phyloP scores from a whole-genome alignment of 1,140 invertebrate genomes.

The Asobara japonica region DNA sequence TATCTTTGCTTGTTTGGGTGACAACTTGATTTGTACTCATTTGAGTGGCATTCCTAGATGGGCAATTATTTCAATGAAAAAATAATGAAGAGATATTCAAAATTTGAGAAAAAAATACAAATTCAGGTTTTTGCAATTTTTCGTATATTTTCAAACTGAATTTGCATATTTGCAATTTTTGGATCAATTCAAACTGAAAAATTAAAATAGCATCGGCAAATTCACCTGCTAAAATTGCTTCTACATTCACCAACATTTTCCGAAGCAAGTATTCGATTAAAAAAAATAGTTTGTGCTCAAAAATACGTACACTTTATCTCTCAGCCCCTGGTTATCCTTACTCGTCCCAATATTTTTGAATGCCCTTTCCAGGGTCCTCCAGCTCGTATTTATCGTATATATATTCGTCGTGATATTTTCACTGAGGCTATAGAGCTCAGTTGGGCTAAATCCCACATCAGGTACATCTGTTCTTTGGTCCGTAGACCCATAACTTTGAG shows the following conservation, averaged over 20 bases:
- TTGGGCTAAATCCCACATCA: conserved; percentile 76
- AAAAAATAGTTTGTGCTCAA: conserved; percentile 21
- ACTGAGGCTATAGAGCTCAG: conserved; percentile 78
- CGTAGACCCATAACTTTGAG: conserved; percentile 63
- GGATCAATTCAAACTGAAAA: too few relatives aligned
- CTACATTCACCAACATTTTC: too few relatives aligned
- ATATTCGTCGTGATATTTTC: conserved; percentile 83
- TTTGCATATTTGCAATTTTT: too few relatives aligned
- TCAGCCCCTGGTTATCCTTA: conserved; percentile 74
- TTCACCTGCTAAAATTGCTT: too few relatives aligned
- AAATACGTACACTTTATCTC: conserved; percentile 73
- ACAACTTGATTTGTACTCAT: conserved; percentile 80
- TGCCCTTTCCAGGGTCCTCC: conserved; percentile 77
- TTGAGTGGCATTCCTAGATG: conserved; percentile 81
- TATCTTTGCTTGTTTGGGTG: conserved; percentile 76
- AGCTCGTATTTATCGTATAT: conserved; percentile 77
- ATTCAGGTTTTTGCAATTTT: too few relatives aligned
- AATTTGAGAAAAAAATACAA: background rate
- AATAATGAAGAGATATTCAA: conserved; percentile 22
- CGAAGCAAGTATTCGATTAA: too few relatives aligned
- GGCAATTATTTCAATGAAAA: conserved; percentile 42
- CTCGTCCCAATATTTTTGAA: conserved; percentile 80
- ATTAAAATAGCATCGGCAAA: too few relatives aligned
- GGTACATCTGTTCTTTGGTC: conserved; percentile 68
- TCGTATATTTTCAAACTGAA: too few relatives aligned